phyloP scores from a whole-genome alignment of 2,113 vertebrate genomes.

The Alces alces region DNA sequence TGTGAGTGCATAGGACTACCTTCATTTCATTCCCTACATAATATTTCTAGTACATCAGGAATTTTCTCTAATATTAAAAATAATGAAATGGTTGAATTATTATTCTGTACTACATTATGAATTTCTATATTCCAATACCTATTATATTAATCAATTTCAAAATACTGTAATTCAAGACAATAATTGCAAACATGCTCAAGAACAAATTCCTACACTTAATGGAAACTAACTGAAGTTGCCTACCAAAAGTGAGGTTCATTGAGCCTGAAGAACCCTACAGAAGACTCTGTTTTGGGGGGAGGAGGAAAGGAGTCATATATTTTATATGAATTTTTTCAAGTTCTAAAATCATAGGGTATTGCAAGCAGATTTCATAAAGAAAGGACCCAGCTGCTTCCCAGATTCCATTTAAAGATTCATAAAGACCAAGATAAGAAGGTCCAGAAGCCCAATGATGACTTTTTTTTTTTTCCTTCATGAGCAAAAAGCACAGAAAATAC shows the following conservation, averaged over 20 bases:
- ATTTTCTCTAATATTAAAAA: neutral
- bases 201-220: neutral
- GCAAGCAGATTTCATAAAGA: conserved; percentile 18
- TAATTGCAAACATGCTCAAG: neutral
- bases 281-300: neutral
- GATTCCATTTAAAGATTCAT: conserved; percentile 41
- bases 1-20: neutral
- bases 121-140: neutral
- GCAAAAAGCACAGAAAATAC: neutral
- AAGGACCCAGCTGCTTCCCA: neutral
- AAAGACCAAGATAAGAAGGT: neutral
- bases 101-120: neutral
- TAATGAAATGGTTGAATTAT: neutral
- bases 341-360: neutral
- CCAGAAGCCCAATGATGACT: neutral
- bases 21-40: neutral
- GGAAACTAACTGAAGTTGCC: neutral
- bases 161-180: conserved; percentile 25
- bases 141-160: conserved; percentile 10
- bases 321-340: neutral
- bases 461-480: neutral
- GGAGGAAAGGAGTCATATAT: neutral
- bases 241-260: neutral
- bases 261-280: neutral
- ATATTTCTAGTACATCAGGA: neutral